Base-by-base conservation (phyloP, 2,113 vertebrate species). In the Patagioenas fasciata region DNA sequence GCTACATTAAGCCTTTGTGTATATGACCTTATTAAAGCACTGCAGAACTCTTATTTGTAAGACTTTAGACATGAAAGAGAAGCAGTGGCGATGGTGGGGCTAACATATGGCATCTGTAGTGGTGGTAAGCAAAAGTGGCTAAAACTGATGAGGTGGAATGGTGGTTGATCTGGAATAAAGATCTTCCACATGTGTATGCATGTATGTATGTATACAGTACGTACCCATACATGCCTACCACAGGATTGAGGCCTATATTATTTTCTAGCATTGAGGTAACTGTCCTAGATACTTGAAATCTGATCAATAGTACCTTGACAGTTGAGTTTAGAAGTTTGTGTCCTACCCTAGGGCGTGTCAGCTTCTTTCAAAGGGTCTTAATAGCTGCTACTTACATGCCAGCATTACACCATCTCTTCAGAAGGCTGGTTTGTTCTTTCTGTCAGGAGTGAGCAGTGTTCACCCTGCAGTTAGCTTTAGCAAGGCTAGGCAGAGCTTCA, bases 141-240 rank as follows among this genome's bases (percentile, higher is more conserved):
- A 57, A 40, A 85, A 44, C 18, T 54, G 40, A 5, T 82, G 56
- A 81, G 32, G 11, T 70, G 48, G 44, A 75, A 10, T 0, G 4
- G 48, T 17, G 56, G 11, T 34, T 88, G 48, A 6, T 40, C 16
- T 47, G 29, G 16, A 73, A 12, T 34, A 25, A 66, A 47, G 42
- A 47, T 54, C 10, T 18, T 84, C 58, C 32, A 23, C 34, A 5
- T 6, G 0, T n/a, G 8, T n/a, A 15, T 1, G 1, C 31, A 1
- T 69, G 13, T 66, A 16, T 26, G 6, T 67, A 7, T 72, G 31
- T 13, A 17, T 26, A 3, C 9, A 6, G 17, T 32, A 3, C 32
- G 7, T 42, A 40, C 13, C 32, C 0, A 3, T 5, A 20, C 2
- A 1, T 44, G 31, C 19, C 47, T 84, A 6, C 11, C 5, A 13